A percentile compares a stretch with the other conserved stretches of the same genome.
Evolutionary conservation across 1,140 invertebrate genomes (phyloP).

Genomic region (Lucilia sericata): DNA sequence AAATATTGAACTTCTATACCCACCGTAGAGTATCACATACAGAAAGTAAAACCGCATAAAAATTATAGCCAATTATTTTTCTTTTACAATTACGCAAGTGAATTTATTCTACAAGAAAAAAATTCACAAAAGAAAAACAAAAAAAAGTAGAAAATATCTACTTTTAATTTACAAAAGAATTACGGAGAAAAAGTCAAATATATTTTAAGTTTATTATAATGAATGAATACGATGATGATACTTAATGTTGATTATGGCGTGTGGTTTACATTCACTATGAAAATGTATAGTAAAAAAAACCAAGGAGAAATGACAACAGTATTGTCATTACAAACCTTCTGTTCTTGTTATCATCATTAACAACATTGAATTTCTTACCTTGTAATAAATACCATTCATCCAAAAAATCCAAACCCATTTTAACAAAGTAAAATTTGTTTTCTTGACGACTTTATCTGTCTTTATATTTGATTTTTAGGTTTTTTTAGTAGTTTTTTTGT

Average conservation of each 20-base stretch:
- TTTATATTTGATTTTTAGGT: neutral
- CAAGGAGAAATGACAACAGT: no score
- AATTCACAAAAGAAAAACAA: neutral
- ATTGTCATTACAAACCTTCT: neutral
- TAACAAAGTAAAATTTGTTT: conserved; percentile 37
- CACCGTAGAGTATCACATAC: no score
- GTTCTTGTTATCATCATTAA: neutral
- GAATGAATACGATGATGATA: no score
- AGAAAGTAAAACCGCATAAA: neutral
- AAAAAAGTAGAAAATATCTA: neutral
- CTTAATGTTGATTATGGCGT: neutral
- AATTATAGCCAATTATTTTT: conserved; percentile 29
- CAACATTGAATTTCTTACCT: conserved; percentile 55
- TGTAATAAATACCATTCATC: conserved; percentile 67
- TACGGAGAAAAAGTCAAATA: neutral
- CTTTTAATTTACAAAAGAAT: conserved; percentile 5
- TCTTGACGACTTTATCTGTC: neutral
- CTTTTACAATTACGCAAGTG: conserved; percentile 32
- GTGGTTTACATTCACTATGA: neutral
- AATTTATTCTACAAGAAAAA: conserved; percentile 18
- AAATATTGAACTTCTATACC: no score
- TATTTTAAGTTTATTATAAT: conserved; percentile 5
- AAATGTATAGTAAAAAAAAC: neutral
- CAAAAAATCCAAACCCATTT: conserved; percentile 66
- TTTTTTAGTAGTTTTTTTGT: neutral